These are phyloP conservation scores for Amorpha juglandis DNA, from an alignment of 2,888 invertebrate species.

Conservation along the genomic window DNA sequence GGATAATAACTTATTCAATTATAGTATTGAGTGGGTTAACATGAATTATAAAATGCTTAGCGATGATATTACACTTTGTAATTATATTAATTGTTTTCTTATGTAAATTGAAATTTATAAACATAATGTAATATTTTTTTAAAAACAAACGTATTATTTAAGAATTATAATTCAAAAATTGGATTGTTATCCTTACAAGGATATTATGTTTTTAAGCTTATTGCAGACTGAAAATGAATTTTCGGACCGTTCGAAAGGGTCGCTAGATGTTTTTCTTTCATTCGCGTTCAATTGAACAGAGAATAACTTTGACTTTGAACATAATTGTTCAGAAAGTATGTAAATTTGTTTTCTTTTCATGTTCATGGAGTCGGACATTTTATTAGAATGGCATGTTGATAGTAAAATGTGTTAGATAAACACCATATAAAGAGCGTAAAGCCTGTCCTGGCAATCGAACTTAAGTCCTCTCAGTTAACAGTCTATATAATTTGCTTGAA, in stretches of 20 bases:
- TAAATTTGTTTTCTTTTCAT: constrained; percentile 1
- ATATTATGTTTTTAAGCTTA: not conserved
- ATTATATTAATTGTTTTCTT: not conserved
- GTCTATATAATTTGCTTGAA: not conserved
- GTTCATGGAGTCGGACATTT: not conserved
- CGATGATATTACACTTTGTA: not conserved
- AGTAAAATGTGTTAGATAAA: too few relatives aligned
- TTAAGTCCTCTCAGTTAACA: not conserved
- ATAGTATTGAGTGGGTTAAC: not conserved
- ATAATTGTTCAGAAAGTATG: constrained; percentile 12
- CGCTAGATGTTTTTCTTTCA: constrained; percentile 19
- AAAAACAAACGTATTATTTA: not conserved
- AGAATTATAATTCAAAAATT: not conserved
- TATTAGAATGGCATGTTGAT: not conserved
- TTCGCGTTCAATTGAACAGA: constrained; percentile 12
- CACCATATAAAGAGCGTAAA: too few relatives aligned
- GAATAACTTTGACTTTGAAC: constrained; percentile 14
- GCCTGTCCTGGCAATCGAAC: not conserved
- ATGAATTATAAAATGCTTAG: not conserved
- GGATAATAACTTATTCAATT: not conserved
- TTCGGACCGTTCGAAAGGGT: constrained; percentile 7
- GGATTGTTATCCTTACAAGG: not conserved
- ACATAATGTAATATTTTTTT: too few relatives aligned
- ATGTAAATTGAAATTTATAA: not conserved
- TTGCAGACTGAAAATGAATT: constrained; percentile 1